A percentile compares a stretch with the other conserved stretches of the same genome.
phyloP scores from a whole-genome alignment of 37 sponge, comb jelly and placozoan species.

The Ianthella basta region DNA sequence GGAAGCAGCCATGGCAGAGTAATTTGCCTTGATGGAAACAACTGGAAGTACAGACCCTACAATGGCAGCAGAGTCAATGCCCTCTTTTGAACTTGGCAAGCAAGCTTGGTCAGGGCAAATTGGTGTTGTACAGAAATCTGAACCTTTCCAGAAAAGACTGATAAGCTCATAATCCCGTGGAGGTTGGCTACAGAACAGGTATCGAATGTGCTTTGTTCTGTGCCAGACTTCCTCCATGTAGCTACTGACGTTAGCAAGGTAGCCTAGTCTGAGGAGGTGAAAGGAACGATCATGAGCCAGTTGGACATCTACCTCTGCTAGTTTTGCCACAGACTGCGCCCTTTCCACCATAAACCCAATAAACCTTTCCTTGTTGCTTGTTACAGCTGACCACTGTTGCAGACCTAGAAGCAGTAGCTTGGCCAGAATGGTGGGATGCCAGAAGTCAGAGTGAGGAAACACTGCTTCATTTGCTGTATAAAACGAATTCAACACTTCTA shows the following conservation, averaged over 20 bases:
- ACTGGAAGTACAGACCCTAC: slow-evolving; percentile 3
- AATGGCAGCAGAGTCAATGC: neutral
- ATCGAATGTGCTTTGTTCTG: slow-evolving; percentile 9
- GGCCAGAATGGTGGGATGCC: neutral
- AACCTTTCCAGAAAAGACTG: neutral
- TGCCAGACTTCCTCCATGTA: neutral
- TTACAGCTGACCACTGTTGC: slow-evolving; percentile 31
- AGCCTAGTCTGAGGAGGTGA: no score
- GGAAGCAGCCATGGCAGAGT: no score
- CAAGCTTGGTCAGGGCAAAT: neutral
- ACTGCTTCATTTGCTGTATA: slow-evolving; percentile 13
- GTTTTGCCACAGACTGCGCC: slow-evolving; percentile 12
- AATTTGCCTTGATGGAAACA: neutral
- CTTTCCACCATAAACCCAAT: neutral
- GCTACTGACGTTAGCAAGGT: neutral
- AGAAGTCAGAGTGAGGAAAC: slow-evolving; percentile 31
- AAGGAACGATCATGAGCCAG: no score
- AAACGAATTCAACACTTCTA: slow-evolving; percentile 34
- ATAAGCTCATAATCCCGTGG: neutral
- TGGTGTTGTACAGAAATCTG: neutral
- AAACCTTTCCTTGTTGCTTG: neutral
- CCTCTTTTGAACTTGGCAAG: neutral
- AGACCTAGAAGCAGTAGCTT: slow-evolving; percentile 31
- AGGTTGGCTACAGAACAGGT: slow-evolving; percentile 6
- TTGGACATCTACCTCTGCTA: neutral